Base-by-base conservation (phyloP, 2,888 invertebrate species). In the Psococerastis gibbosa region DNA sequence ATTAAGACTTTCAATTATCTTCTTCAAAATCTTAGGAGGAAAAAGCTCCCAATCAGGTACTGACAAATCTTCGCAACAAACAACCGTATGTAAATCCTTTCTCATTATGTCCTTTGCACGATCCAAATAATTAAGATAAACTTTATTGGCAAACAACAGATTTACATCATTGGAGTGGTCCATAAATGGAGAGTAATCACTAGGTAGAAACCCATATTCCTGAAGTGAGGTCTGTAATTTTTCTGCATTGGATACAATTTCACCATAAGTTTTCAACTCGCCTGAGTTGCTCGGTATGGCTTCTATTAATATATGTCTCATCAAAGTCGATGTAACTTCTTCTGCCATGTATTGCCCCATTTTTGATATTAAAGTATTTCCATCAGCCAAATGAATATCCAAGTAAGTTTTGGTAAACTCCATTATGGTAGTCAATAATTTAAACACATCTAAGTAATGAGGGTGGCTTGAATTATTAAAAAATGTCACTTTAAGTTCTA, bases 61-160 rank as follows among this genome's bases (percentile, higher is more conserved):
- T 41, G 20, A 33, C 27, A 42, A 23, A 42, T 22, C 47, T 51
- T 45, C 50, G 53, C 67, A 66, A 55, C 70, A 60, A 11, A 73
- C 69, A 52, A 78, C 75, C 49, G 75, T 71, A 58, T 87, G 83
- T 43, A 89, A 67, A 60, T 88, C 84, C 55, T 80, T 78, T 43
- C 74, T 70, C 74, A 88, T 83, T 35, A 88, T 73, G 47, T 61
- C 64, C 31, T 76, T 66, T 0, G 87, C 83, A 42, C 65, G 67
- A 45, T 71, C 70, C 44, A 82, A 59, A 49, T 82, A 75, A 50
- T 75, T 70, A 53, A 75, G 71, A 50, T 80, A 78, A 43, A 80
- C 75, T 54, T 80, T 81, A 54, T 78, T 73, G 23, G 81, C 75
- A 60, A 82, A 87, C 23, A 82, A 62, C 3, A 71, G 64, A 56